A percentile compares a stretch with the other conserved stretches of the same genome.
phyloP scores from a whole-genome alignment of 1,140 invertebrate species.

The Trachymyrmex cornetzi region DNA sequence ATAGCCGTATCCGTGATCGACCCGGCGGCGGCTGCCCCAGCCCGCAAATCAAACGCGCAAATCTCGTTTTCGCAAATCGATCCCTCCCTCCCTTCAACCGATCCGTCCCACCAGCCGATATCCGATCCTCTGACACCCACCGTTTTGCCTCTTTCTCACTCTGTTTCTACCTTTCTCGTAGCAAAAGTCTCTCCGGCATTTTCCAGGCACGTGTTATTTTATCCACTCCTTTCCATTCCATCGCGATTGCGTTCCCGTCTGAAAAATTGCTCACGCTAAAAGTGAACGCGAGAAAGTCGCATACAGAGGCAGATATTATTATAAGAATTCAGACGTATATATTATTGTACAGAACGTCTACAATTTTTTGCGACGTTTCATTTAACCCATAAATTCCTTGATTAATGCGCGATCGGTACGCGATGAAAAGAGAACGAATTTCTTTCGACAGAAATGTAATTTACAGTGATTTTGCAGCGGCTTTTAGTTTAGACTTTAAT shows the following conservation, averaged over 20 bases:
- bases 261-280: conserved; percentile 41
- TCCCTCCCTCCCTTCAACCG: not conserved
- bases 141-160: conserved; percentile 7
- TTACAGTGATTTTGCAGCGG: not conserved
- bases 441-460: not conserved
- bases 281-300: conserved; percentile 12
- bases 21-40: conserved; percentile 22
- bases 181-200: conserved; percentile 41
- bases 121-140: conserved; percentile 35
- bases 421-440: not conserved
- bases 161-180: not conserved
- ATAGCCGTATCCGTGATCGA: conserved; percentile 63
- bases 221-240: conserved; percentile 20
- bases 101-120: conserved; percentile 21
- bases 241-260: conserved; percentile 27
- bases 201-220: conserved; percentile 64
- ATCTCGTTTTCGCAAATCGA: conserved; percentile 73
- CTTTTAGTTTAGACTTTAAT: not conserved
- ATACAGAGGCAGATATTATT: conserved; percentile 10
- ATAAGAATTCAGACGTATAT: conserved; percentile 19
- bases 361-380: not conserved
- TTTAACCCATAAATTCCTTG: not conserved
- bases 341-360: not conserved
- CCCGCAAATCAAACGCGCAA: conserved; percentile 71
- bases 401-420: not conserved